Conservation (phyloP, 2,113 vertebrate species). For the Brienomyrus longianalis region DNA sequence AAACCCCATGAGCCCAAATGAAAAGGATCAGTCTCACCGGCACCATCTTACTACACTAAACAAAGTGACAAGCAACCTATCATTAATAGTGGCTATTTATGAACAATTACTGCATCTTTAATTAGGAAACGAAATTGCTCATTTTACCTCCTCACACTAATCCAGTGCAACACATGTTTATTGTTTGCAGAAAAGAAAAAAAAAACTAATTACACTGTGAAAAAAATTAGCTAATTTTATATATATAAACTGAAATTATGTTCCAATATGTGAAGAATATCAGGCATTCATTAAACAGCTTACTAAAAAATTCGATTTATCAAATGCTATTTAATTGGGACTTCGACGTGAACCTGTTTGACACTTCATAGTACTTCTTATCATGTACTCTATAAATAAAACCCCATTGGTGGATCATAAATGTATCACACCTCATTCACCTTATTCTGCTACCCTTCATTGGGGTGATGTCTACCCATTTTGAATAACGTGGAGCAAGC, state of each 20-base stretch:
- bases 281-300: conserved; percentile 41
- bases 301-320: conserved; percentile 31
- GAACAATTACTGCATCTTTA: conserved; percentile 42
- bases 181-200: conserved; percentile 26
- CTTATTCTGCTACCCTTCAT: neutral
- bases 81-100: conserved; percentile 38
- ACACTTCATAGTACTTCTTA: conserved; percentile 57
- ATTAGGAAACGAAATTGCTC: conserved; percentile 39
- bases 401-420: conserved; percentile 20
- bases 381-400: conserved; percentile 46
- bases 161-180: conserved; percentile 33
- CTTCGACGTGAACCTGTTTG: conserved; percentile 44
- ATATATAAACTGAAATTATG: conserved; percentile 29
- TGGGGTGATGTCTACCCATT: neutral
- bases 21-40: conserved; percentile 20
- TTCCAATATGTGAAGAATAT: conserved; percentile 36
- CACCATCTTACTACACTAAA: conserved; percentile 9
- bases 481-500: neutral
- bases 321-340: conserved; percentile 41
- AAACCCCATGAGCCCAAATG: neutral
- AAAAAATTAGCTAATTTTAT: neutral
- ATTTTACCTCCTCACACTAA: conserved; percentile 16
- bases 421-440: neutral
- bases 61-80: conserved; percentile 34
- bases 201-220: conserved; percentile 39